Evolutionary conservation across 2,888 invertebrate genomes (phyloP).

Genomic region (Dendrolimus houi): DNA sequence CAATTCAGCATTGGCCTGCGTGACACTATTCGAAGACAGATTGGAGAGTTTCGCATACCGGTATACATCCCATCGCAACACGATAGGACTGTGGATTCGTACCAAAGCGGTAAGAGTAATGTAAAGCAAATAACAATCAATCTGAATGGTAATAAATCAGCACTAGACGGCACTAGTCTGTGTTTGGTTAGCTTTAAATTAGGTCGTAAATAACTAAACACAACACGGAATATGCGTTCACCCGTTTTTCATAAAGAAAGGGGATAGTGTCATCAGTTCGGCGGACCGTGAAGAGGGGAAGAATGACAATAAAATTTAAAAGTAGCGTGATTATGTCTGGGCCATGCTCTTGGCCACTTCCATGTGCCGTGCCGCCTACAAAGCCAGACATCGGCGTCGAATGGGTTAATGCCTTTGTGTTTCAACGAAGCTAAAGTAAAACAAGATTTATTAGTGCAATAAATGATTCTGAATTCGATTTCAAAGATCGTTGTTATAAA

Average conservation of each 20-base stretch:
- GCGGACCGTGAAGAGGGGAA: conserved; percentile 34
- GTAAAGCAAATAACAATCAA: too few relatives aligned
- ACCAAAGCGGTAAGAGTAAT: too few relatives aligned
- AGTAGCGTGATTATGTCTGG: conserved; percentile 22
- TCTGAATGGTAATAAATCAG: neutral
- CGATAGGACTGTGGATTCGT: too few relatives aligned
- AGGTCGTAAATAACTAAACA: too few relatives aligned
- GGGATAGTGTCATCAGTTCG: conserved; percentile 26
- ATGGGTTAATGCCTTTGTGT: conserved; percentile 6
- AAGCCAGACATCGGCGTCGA: conserved; percentile 6
- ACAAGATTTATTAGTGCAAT: neutral
- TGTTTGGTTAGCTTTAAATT: too few relatives aligned
- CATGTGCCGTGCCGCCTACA: conserved; percentile 13
- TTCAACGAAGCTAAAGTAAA: neutral
- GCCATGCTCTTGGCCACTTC: conserved; percentile 1
- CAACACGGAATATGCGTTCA: conserved; percentile 3
- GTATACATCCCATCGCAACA: too few relatives aligned
- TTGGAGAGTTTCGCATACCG: too few relatives aligned
- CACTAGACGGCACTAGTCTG: too few relatives aligned
- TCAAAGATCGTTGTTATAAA: too few relatives aligned
- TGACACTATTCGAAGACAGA: too few relatives aligned
- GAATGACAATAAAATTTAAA: conserved; percentile 25
- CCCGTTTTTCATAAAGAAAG: conserved; percentile 27
- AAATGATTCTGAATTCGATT: too few relatives aligned
- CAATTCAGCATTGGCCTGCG: too few relatives aligned